These are phyloP conservation scores for Channallabes apus DNA, from an alignment of 2,797 vertebrate genomes.

Conservation along the genomic window DNA sequence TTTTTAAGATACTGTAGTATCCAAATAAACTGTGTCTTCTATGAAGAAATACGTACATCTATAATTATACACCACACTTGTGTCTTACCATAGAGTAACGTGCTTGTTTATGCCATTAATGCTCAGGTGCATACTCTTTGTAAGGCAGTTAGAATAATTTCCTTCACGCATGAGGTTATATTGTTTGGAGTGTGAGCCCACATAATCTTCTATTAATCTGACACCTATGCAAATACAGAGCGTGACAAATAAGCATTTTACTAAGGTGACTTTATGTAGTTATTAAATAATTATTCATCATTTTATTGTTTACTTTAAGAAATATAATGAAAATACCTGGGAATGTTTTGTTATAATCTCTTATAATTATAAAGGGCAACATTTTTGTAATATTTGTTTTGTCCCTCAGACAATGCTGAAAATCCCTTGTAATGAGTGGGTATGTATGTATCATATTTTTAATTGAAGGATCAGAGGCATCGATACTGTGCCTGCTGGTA, in stretches of 20 bases:
- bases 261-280: background rate
- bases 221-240: constrained; percentile 33
- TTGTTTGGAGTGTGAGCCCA: constrained; percentile 39
- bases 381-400: background rate
- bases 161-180: constrained; percentile 41
- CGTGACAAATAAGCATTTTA: constrained; percentile 1
- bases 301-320: constrained; percentile 1
- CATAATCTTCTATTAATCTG: constrained; percentile 33
- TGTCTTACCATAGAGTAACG: constrained; percentile 13
- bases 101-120: constrained; percentile 27
- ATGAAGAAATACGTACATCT: background rate
- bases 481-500: background rate
- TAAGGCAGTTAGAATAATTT: constrained; percentile 43
- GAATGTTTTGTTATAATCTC: background rate
- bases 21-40: background rate
- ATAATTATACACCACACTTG: constrained; percentile 17
- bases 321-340: background rate
- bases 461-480: constrained; percentile 26
- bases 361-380: background rate
- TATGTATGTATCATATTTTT: background rate
- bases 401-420: background rate
- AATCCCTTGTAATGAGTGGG: background rate
- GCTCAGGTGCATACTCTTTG: constrained; percentile 22
- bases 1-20: constrained; percentile 9
- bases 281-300: background rate